Evolutionary conservation across 2,888 invertebrate species (phyloP), one percentile per base, ranked within the genome.

Genomic region (Eumacrocentrus americanus): DNA sequence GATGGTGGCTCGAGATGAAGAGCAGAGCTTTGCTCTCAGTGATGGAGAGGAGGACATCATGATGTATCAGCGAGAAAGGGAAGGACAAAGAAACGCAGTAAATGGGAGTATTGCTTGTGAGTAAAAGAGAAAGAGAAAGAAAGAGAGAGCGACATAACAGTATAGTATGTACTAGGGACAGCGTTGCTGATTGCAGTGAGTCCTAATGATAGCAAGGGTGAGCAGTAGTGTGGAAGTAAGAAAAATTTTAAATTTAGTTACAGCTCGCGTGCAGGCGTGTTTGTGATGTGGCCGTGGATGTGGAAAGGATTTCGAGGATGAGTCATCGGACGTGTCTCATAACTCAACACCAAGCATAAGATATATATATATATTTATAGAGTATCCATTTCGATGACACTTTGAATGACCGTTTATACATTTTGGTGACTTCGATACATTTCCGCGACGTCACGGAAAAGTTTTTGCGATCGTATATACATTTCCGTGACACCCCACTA

Each of bases 241-340:
- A 79, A 80, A 81, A 81, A 81, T 81, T 81, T 81, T 77, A 80
- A 81, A 81, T 81, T 81, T 80, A 80, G 80, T 81, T 81, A 81
- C 75, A 74, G 76, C 72, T 72, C 70, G 73, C 75, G 73, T 75
- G 77, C 74, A 66, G 67, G 34, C 65, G 65, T 69, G 72, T 75
- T 72, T 73, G 70, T 71, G 70, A 72, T 71, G 72, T 69, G 70
- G 67, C 71, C 74, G 70, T 70, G 73, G 69, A 72, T 72, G 67
- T 63, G 68, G 67, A 67, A 67, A 63, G 63, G 52, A 62, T 9
- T 25, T 63, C 65, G 61, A 53, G 64, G 72, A 76, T 78, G 77
- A 77, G 71, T 78, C 77, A 77, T 75, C 76, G 63, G 44, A 46
- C 65, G 50, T 59, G 54, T 60, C 54, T 60, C 50, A 48, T 55